Evolutionary conservation across 2,888 invertebrate species (phyloP), one percentile per base, ranked within the genome.

Genomic region (Beris morrisii): DNA sequence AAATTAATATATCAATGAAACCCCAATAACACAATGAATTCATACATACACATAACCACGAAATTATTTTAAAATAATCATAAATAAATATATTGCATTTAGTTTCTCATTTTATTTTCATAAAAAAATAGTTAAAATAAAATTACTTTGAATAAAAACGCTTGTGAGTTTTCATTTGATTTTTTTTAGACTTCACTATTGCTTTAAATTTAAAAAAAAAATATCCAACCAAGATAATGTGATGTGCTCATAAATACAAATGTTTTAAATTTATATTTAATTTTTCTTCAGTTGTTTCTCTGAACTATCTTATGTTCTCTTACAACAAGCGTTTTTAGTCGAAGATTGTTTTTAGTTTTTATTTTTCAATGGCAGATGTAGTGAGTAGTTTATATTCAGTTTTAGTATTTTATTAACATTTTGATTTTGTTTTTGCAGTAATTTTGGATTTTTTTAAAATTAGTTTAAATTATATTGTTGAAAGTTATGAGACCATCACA

Each of bases 71-170:
- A 67, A 46, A 58, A 65, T 45, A 52, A 59, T 22, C 55, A 69
- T 71, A 71, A 72, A 72, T 70, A 69, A 68, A 67, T 70, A 67
- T 72, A 71, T 68, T 69, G 66, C 68, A 69, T 68, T 58, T 63
- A 64, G 50, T 67, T 73, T 64, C 31, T 4, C 58, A 64, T 64
- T 54, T 50, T 38, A 58, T 64, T 63, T 15, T n/a, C 6, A 48
- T 54, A 58, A 72, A 69, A 69, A 69, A 67, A 70, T 65, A 32
- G 71, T 72, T 72, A 73, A 71, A 74, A 72, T 71, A 70, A 72
- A 73, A 74, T 76, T 78, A 79, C 79, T 80, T 80, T 80, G 80
- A 79, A 76, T 80, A 79, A 80, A 80, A 80, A 80, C 80, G 80
- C 80, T 80, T 80, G 80, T 78, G 76, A 77, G 73, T 76, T 75